A percentile compares a stretch with the other conserved stretches of the same genome.
Conservation (phyloP, 1,140 invertebrate genomes). For the Hydropsyche tenuis region DNA sequence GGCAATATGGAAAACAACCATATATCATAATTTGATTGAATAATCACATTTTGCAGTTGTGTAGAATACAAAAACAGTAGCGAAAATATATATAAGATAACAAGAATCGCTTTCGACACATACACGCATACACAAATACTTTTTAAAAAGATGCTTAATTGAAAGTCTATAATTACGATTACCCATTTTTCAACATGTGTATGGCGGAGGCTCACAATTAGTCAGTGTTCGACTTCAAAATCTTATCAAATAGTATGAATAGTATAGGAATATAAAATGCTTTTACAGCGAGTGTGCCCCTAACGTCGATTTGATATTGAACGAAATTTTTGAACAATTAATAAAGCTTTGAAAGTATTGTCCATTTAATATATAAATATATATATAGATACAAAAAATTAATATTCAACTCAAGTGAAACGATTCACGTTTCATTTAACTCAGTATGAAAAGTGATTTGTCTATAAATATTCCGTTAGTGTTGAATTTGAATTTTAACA, state of each 20-base stretch:
- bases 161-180: not conserved
- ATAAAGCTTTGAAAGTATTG: conserved; percentile 24
- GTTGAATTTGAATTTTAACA: too few relatives aligned
- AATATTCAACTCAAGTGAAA: not conserved
- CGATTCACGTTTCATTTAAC: too few relatives aligned
- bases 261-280: too few relatives aligned
- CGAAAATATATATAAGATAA: conserved; percentile 21
- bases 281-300: too few relatives aligned
- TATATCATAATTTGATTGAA: not conserved
- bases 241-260: too few relatives aligned
- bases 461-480: too few relatives aligned
- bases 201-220: too few relatives aligned
- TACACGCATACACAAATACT: not conserved
- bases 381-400: conserved; percentile 1
- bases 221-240: too few relatives aligned
- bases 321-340: conserved; percentile 18
- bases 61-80: not conserved
- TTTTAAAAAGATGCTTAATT: conserved; percentile 10
- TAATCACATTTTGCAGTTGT: conserved; percentile 15
- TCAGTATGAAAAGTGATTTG: too few relatives aligned
- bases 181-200: too few relatives aligned
- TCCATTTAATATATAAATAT: conserved; percentile 11
- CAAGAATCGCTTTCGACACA: not conserved
- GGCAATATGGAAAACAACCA: conserved; percentile 31
- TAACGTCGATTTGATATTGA: not conserved